A percentile compares a stretch with the other conserved stretches of the same genome.
These are phyloP conservation scores for Agrilus planipennis DNA, from an alignment of 1,140 invertebrate genomes.

Conservation along the genomic window DNA sequence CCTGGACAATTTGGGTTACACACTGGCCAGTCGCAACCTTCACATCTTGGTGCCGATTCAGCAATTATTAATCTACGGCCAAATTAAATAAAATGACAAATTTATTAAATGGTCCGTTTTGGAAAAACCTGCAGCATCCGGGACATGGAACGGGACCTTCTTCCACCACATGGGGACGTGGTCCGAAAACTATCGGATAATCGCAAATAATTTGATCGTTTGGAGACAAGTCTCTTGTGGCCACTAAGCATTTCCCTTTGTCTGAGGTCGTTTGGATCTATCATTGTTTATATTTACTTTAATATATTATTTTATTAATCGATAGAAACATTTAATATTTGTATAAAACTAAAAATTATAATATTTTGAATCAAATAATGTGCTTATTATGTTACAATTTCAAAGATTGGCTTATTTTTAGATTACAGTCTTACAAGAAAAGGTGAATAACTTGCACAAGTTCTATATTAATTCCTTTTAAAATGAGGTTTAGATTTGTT, in stretches of 20 bases:
- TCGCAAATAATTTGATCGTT: constrained; percentile 57
- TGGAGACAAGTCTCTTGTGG: constrained; percentile 49
- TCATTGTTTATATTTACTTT: no score
- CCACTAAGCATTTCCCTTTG: constrained; percentile 54
- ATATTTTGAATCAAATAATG: no score
- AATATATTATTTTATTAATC: no score
- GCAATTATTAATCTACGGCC: constrained; percentile 23
- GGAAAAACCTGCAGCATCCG: constrained; percentile 44
- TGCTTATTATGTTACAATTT: no score
- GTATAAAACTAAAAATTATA: no score
- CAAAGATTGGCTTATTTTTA: no score
- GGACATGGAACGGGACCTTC: constrained; percentile 45
- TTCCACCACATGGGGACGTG: constrained; percentile 41
- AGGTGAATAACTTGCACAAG: no score
- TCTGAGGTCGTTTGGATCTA: constrained; percentile 19
- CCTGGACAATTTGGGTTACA: constrained; percentile 51
- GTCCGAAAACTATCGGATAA: constrained; percentile 56
- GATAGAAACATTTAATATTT: no score
- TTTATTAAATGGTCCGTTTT: background rate
- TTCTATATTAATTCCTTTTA: no score
- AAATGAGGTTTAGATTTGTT: no score
- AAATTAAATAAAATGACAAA: background rate
- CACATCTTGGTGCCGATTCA: constrained; percentile 32
- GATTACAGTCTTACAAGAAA: no score
- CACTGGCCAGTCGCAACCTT: constrained; percentile 56